A percentile compares a stretch with the other conserved stretches of the same genome.
These are phyloP conservation scores for Vombatus ursinus DNA, from an alignment of 2,113 vertebrate genomes.

Conservation along the genomic window DNA sequence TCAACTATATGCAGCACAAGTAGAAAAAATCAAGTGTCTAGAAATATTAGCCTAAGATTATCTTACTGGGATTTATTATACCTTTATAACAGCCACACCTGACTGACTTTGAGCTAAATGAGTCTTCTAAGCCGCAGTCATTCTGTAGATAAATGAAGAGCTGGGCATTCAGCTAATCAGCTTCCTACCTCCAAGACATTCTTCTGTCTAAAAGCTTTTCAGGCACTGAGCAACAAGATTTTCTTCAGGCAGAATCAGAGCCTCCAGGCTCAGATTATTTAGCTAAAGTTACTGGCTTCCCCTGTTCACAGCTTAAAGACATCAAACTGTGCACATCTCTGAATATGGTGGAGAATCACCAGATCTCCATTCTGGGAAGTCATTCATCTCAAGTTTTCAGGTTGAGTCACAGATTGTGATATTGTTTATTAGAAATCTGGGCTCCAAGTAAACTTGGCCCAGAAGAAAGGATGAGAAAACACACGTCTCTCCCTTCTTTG, in stretches of 20 bases:
- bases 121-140: constrained; percentile 19
- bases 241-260: constrained; percentile 22
- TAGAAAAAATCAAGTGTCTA: neutral
- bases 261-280: constrained; percentile 34
- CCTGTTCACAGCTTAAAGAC: constrained; percentile 39
- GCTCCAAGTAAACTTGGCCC: neutral
- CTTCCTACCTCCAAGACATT: constrained; percentile 26
- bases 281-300: constrained; percentile 39
- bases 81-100: constrained; percentile 8
- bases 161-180: constrained; percentile 32
- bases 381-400: constrained; percentile 39
- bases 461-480: too few relatives aligned
- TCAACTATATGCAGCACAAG: neutral
- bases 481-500: too few relatives aligned
- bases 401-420: constrained; percentile 45
- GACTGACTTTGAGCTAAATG: constrained; percentile 32
- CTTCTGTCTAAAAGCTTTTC: constrained; percentile 11
- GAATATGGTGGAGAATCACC: constrained; percentile 16
- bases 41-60: constrained; percentile 27
- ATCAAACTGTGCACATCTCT: neutral
- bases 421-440: constrained; percentile 52
- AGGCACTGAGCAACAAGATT: constrained; percentile 37
- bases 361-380: constrained; percentile 48
- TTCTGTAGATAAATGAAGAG: neutral
- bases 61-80: neutral